Conservation (phyloP, 2,113 vertebrate genomes). For the Otolemur garnettii region DNA sequence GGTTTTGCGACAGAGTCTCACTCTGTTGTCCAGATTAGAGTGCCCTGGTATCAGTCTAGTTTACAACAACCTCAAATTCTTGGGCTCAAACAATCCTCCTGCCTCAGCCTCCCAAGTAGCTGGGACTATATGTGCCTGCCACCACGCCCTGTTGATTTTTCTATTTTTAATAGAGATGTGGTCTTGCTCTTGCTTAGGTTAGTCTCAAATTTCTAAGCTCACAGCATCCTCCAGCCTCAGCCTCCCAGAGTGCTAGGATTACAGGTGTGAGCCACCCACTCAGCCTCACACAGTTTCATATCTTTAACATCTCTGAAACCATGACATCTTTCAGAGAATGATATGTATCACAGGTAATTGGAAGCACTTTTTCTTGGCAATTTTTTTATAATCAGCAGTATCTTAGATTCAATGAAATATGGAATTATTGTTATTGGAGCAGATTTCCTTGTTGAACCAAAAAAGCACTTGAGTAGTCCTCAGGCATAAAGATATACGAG, state of each 20-base stretch:
- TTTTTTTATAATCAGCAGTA: background rate
- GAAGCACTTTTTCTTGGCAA: background rate
- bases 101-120: no score
- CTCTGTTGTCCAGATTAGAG: background rate
- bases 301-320: slow-evolving; percentile 35
- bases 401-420: background rate
- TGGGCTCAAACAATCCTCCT: background rate
- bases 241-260: no score
- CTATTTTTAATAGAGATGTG: no score
- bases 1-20: background rate
- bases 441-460: background rate
- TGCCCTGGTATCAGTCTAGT: background rate
- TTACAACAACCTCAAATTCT: background rate
- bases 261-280: background rate
- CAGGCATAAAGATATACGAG: background rate
- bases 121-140: no score
- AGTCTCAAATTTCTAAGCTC: no score
- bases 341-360: background rate
- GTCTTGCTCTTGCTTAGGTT: no score
- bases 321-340: background rate
- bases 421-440: background rate
- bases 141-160: no score
- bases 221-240: no score
- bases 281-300: background rate
- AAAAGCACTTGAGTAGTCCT: background rate